Evolutionary conservation across 1,140 invertebrate genomes (phyloP), one percentile per base, ranked within the genome.

Genomic region (Brachionus asplanchnoidis): DNA sequence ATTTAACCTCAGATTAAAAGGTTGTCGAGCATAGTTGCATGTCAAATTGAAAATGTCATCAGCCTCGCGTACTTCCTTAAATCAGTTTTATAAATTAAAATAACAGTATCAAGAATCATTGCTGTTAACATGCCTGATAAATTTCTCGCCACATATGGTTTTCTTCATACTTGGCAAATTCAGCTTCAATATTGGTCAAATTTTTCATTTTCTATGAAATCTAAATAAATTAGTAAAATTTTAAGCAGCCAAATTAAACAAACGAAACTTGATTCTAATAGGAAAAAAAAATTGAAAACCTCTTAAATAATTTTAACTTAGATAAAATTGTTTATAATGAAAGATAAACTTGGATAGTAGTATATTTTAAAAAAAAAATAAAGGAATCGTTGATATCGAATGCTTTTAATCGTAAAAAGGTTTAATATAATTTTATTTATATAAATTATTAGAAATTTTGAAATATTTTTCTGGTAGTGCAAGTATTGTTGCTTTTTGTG

Each of bases 1-100:
- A 91, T 97, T 97, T 85, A 95, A 89, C 85, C 90, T 91, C 88
- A 93, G 93, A 88, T 96, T 97, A 87, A 93, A 91, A 65, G 92
- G 91, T 88, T 94, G 94, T 87, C 93, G 93, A 3, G 95, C 94
- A 90, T 95, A 65, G 20, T 68, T 65, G 9, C 32, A 65, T 23
- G 53, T 65, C 28, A 82, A 82, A 60, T 82, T 82, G 46, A 77
- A 77, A 50, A 77, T 28, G 23, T 77, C 73, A 77, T 77, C 73
- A 11, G 73, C 42, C 3, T 77, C 44, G 7, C 73, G 40, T 0
- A 77, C 42, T 26, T 50, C 42, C 73, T 77, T 36, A 36, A 75
- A 46, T 23, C 12, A 20, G 8, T n/a, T 44, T 36, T 36, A 36
- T 7, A 32, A 53, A 77, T 77, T 46, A 50, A 50, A 77, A 75